Evolutionary conservation across 53 echinoderm and acorn worm species (phyloP).

Genomic region (Hippasteria phrygiana): DNA sequence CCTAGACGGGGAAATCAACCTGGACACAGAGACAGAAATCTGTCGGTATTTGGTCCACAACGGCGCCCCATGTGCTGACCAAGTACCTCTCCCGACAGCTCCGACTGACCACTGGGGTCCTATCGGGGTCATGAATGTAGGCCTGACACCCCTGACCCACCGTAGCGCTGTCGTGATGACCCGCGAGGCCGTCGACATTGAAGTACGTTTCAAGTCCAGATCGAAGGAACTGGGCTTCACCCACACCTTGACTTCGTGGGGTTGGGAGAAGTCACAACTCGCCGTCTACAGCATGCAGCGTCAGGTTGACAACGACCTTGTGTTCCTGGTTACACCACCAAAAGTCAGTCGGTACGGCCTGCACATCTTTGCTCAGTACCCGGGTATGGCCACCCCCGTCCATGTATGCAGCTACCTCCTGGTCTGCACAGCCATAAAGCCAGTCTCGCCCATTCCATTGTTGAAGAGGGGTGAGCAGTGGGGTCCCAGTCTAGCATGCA

Average conservation of each 20-base stretch:
- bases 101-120: constrained; percentile 95
- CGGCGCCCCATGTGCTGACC: constrained; percentile 72
- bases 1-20: constrained; percentile 85
- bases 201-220: constrained; percentile 71
- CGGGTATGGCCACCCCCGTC: constrained; percentile 59
- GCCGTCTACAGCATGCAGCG: constrained; percentile 76
- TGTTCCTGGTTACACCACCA: constrained; percentile 76
- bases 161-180: constrained; percentile 79
- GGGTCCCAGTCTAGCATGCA: constrained; percentile 70
- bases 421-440: constrained; percentile 64
- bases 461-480: constrained; percentile 49
- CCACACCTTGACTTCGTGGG: constrained; percentile 77
- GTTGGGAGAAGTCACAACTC: constrained; percentile 42
- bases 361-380: constrained; percentile 80
- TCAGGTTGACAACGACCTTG: constrained; percentile 63
- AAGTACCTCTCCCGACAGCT: constrained; percentile 73
- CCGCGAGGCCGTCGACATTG: constrained; percentile 57
- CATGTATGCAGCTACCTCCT: constrained; percentile 94
- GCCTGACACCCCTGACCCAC: constrained; percentile 84
- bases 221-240: constrained; percentile 60
- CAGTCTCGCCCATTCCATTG: constrained; percentile 64
- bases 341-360: constrained; percentile 81
- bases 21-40: constrained; percentile 90
- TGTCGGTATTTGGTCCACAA: constrained; percentile 78
- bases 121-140: constrained; percentile 81